Evolutionary conservation across 2,888 invertebrate genomes (phyloP), one percentile per base, ranked within the genome.

Genomic region (Mellilla xanthometata): DNA sequence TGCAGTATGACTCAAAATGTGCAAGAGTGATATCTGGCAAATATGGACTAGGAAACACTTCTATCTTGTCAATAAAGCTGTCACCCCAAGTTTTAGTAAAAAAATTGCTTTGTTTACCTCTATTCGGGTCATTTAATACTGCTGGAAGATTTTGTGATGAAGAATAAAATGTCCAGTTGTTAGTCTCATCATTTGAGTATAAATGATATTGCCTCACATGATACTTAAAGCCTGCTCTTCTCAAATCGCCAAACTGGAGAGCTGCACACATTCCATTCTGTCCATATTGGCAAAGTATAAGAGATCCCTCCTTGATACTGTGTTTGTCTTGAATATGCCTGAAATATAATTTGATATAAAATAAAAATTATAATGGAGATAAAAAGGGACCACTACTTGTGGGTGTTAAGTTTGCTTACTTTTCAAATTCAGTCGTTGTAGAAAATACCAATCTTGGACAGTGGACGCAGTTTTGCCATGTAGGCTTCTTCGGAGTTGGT

Each of bases 41-140:
- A 76, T 95, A 94, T 0, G 94, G 93, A 63, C 96, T 95, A 57
- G 94, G 93, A 26, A 93, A 92, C 62, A 98, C 93, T 31, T 93
- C 92, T 13, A 92, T 90, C 65, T 95, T 94, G 53, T 98, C 98
- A 11, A 97, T 93, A 82, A 99, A 99, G 47, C 93, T 91, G 67
- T 98, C 98, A 30, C 99, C 99, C 99, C 99, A 99, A 51, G 97
- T 97, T 79, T 97, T 97, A 0, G 98, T 98, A 71, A 99, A 98
- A 72, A 99, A 97, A 79, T 98, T 94, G 54, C 92, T 92, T 77
- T 96, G 95, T 81, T 97, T 99, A 56, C 97, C 95, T 70, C 95
- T 94, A 53, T 95, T 94, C 0, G 99, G 99, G 82, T 99, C 98
- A 86, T 98, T 99, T 52, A 99, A 91, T 57, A 97, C 97, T 44